These are phyloP conservation scores for Lithosia quadra DNA, from an alignment of 2,888 invertebrate genomes.

Conservation along the genomic window DNA sequence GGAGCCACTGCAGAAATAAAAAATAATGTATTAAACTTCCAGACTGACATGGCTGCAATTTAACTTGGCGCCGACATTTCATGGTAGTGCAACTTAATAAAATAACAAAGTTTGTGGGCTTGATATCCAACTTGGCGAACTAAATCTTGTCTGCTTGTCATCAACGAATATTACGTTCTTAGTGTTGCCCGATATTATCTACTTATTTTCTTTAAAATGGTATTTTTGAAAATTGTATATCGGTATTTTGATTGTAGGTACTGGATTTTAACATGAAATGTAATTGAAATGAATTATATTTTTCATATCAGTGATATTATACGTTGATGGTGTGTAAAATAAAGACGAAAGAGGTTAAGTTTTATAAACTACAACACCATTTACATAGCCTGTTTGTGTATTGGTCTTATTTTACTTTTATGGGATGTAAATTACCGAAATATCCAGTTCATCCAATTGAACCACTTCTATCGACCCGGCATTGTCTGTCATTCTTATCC, in stretches of 20 bases:
- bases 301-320: too few species aligned
- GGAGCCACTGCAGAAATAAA: constrained; percentile 22
- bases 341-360: too few species aligned
- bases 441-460: too few species aligned
- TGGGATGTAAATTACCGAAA: too few species aligned
- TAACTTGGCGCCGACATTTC: constrained; percentile 44
- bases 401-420: too few species aligned
- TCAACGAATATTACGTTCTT: constrained; percentile 24
- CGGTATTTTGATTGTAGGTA: background rate
- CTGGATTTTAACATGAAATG: background rate
- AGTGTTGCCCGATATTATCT: constrained; percentile 24
- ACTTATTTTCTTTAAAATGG: constrained; percentile 9
- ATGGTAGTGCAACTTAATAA: constrained; percentile 42
- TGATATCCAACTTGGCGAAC: constrained; percentile 29
- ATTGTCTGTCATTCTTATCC: background rate
- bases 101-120: constrained; percentile 40
- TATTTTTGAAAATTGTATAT: constrained; percentile 9
- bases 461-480: background rate
- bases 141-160: constrained; percentile 31
- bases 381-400: too few species aligned
- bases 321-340: background rate
- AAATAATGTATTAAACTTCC: constrained; percentile 34
- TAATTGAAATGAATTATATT: background rate
- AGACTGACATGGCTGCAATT: constrained; percentile 47
- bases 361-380: too few species aligned